Evolutionary conservation across 2,113 vertebrate species (phyloP), one percentile per base, ranked within the genome.

Genomic region (Grallaria varia): DNA sequence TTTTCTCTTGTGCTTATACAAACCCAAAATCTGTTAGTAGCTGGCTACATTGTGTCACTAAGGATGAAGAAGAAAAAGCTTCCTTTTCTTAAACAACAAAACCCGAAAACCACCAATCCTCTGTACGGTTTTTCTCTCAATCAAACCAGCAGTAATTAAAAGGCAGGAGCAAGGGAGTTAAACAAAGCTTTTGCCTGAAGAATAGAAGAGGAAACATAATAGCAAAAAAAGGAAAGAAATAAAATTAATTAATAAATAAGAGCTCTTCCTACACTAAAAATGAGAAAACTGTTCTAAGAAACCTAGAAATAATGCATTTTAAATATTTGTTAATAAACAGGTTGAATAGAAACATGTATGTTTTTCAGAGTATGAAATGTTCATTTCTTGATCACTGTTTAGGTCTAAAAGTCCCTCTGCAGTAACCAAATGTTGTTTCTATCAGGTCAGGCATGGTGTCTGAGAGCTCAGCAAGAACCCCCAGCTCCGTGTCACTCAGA

Each of bases 91-190:
- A 4, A 39, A 58, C 35, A 50, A 52, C 50, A 52, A 52, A 28
- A 27, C 14, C 8, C 8, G 39, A 15, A 18, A n/a, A 1, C 17
- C 5, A 8, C 6, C 17, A 30, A n/a, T 44, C 37, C 79, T 72
- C 52, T 84, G 21, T 84, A 58, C 52, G 84, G 31, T 92, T 90
- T 87, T 95, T 91, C 60, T 97, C 95, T 94, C 96, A 97, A 59
- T 98, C 95, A 97, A 95, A 72, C 27, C 14, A 95, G 37, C 10
- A 80, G 82, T 96, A 98, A 98, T 97, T 98, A 97, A 96, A 97
- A 95, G 53, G 28, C 76, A 92, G 47, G 22, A 76, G 8, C 9
- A 12, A 6, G 35, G 15, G n/a, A 77, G 31, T 42, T 88, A 83
- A 89, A 59, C 5, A 67, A 80, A 60, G 8, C 14, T 89, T 91